Base-by-base conservation (phyloP, 2,113 vertebrate genomes). In the Colius striatus region DNA sequence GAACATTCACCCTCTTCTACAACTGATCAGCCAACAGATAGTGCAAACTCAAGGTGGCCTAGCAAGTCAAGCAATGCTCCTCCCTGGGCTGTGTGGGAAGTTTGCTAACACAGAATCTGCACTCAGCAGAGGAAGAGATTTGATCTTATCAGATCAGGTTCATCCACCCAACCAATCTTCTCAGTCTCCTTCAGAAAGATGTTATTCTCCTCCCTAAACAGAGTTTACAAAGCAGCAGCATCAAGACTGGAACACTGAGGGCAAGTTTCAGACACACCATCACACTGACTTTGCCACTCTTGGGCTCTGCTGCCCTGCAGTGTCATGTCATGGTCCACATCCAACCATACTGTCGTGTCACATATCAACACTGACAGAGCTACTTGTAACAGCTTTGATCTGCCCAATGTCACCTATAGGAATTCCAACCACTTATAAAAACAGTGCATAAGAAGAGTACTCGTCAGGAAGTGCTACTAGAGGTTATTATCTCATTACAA, bases 101-200 rank as follows among this genome's bases (percentile, higher is more conserved):
- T 12, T 61, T 90, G 89, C 51, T 80, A 80, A 48, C 82, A 60
- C 67, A 94, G 91, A 67, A 66, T 55, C 48, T n/a, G 3, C 48
- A 74, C 36, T 67, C 63, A n/a, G 82, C 84, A 80, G 43, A 85
- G 79, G 41, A 93, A 82, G 70, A 91, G 82, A 10, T 43, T 14
- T 80, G 95, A 97, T 96, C 71, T 91, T 95, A 95, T 92, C 95
- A 80, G 6, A 38, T 6, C 93, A 90, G 70, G 60, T 74, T 67
- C 5, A 86, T 50, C 71, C 85, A 63, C 72, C 41, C 84, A 78
- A n/a, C 58, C 74, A 54, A 73, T 43, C 71, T 58, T 36, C 63
- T 70, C 77, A 22, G 61, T 2, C 70, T 87, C 81, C 65, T 84
- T 34, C 89, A 77, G 54, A 62, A 75, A 53, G 63, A 61, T 50